These are phyloP conservation scores for Myripristis jacobus DNA, from an alignment of 2,797 vertebrate genomes.

Conservation along the genomic window DNA sequence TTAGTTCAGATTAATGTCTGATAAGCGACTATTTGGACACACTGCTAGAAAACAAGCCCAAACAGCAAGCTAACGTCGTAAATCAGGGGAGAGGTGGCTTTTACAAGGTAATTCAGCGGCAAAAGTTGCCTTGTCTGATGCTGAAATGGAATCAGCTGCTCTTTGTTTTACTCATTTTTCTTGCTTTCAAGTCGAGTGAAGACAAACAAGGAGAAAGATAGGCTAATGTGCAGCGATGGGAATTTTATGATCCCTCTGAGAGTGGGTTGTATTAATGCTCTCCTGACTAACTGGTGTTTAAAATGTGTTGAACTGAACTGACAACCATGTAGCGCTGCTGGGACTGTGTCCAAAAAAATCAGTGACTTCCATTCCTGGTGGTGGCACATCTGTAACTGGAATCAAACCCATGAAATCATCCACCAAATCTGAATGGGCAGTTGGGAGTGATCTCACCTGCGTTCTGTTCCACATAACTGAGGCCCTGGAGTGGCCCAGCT, in stretches of 20 bases:
- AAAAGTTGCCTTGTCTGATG: constrained; percentile 12
- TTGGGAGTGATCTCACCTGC: constrained; percentile 83
- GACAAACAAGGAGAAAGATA: neutral
- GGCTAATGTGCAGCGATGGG: too few relatives aligned
- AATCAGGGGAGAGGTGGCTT: constrained; percentile 5
- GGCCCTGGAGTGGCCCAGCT: constrained; percentile 96
- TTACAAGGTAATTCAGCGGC: neutral
- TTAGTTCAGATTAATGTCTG: constrained; percentile 55
- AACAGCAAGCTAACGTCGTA: neutral
- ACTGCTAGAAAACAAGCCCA: constrained; percentile 18
- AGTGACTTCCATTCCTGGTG: constrained; percentile 7
- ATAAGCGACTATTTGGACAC: constrained; percentile 24
- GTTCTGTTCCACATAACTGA: constrained; percentile 98
- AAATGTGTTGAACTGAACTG: neutral
- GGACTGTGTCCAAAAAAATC: constrained; percentile 42
- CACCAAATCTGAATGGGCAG: neutral
- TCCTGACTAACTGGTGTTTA: too few relatives aligned
- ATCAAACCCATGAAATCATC: constrained; percentile 28
- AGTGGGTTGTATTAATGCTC: too few relatives aligned
- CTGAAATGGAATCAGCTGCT: neutral
- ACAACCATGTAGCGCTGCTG: constrained; percentile 10
- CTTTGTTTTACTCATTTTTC: neutral
- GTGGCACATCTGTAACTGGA: constrained; percentile 19
- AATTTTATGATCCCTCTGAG: too few relatives aligned
- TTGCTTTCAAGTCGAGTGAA: neutral